These are phyloP conservation scores for Furcifer pardalis DNA, from an alignment of 2,797 vertebrate genomes.

Conservation along the genomic window DNA sequence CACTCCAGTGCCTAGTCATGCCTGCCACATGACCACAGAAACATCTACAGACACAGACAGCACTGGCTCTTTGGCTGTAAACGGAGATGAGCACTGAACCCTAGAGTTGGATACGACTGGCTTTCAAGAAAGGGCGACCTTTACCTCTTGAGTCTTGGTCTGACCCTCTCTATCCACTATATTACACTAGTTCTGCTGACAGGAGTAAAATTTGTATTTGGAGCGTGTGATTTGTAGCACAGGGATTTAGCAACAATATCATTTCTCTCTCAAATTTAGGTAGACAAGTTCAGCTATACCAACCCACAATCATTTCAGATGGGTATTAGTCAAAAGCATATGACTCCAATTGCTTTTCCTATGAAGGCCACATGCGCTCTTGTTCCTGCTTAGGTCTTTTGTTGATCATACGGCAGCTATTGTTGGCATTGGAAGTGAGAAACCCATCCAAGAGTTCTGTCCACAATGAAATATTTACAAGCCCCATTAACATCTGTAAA, in stretches of 20 bases:
- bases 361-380: neutral
- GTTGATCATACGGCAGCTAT: neutral
- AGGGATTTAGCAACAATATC: too few species aligned
- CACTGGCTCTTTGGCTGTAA: too few species aligned
- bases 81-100: too few species aligned
- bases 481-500: neutral
- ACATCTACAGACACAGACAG: too few species aligned
- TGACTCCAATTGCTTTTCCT: neutral
- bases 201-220: too few species aligned
- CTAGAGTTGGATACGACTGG: too few species aligned
- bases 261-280: neutral
- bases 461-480: conserved; percentile 4
- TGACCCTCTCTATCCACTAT: neutral
- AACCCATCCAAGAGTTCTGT: neutral
- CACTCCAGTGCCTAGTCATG: too few species aligned
- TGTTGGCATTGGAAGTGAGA: conserved; percentile 6
- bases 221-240: neutral
- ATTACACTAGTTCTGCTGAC: too few species aligned
- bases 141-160: neutral
- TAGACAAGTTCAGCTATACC: neutral
- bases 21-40: too few species aligned
- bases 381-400: neutral
- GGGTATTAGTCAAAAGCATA: neutral
- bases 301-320: neutral
- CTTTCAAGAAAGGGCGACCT: too few species aligned